These are phyloP conservation scores for Andricus grossulariae DNA, from an alignment of 1,140 invertebrate species.

Conservation along the genomic window DNA sequence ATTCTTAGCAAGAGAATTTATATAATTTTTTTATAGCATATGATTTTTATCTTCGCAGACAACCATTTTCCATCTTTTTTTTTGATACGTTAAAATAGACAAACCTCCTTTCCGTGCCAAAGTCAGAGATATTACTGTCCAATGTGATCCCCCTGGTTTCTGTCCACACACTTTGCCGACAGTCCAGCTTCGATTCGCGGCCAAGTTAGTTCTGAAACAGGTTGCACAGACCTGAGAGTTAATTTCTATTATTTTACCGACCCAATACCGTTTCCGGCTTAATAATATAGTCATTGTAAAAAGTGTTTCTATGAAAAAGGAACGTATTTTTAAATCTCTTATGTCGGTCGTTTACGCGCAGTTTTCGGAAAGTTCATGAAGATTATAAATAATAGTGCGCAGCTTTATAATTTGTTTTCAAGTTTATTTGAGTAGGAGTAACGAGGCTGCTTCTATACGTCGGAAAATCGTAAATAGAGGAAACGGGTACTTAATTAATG, in stretches of 20 bases:
- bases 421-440: background rate
- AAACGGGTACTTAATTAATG: no score
- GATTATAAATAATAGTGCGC: slow-evolving; percentile 12
- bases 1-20: background rate
- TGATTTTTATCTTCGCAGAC: background rate
- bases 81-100: slow-evolving; percentile 70
- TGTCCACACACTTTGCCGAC: slow-evolving; percentile 50
- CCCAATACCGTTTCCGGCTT: no score
- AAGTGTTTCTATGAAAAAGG: slow-evolving; percentile 7
- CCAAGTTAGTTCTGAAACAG: slow-evolving; percentile 51
- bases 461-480: no score
- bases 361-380: slow-evolving; percentile 3
- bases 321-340: background rate
- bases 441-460: background rate
- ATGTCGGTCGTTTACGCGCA: background rate
- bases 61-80: slow-evolving; percentile 41
- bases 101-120: slow-evolving; percentile 66
- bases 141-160: slow-evolving; percentile 49
- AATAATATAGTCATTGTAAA: no score
- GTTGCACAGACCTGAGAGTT: slow-evolving; percentile 32
- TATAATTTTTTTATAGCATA: background rate
- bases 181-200: slow-evolving; percentile 64
- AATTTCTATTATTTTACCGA: no score
- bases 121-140: slow-evolving; percentile 66
- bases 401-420: slow-evolving; percentile 7